These are phyloP conservation scores for Protula sp. DNA, from an alignment of 2,888 invertebrate genomes.

Conservation along the genomic window DNA sequence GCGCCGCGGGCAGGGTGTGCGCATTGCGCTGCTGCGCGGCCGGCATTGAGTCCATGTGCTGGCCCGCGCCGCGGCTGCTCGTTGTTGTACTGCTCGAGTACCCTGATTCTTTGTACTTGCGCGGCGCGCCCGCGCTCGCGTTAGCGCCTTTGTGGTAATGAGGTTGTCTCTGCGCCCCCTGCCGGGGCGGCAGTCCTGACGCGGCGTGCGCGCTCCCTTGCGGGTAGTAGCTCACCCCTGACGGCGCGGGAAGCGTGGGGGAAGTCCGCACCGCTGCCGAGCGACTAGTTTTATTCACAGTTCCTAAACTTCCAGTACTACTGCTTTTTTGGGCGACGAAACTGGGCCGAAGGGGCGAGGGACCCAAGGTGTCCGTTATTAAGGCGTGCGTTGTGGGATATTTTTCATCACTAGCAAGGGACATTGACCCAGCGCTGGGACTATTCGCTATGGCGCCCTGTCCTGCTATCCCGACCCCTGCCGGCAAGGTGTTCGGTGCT, in stretches of 20 bases:
- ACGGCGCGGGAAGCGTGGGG: neutral
- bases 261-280: neutral
- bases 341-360: conserved; percentile 1
- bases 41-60: neutral
- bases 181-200: neutral
- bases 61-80: neutral
- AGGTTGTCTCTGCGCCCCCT: neutral
- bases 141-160: neutral
- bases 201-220: neutral
- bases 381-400: conserved; percentile 26
- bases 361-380: conserved; percentile 8
- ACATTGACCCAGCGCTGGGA: conserved; percentile 3
- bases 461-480: neutral
- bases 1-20: neutral
- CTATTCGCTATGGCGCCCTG: conserved; percentile 2
- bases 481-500: neutral
- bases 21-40: neutral
- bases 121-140: neutral
- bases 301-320: neutral
- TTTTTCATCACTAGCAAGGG: conserved; percentile 20
- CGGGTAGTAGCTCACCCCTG: neutral
- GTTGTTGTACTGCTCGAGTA: conserved; percentile 9
- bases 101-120: conserved; percentile 12
- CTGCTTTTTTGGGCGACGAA: neutral
- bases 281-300: too few relatives aligned